A percentile compares a stretch with the other conserved stretches of the same genome.
Conservation (phyloP, 2,797 vertebrate species). For the Silurus aristotelis region DNA sequence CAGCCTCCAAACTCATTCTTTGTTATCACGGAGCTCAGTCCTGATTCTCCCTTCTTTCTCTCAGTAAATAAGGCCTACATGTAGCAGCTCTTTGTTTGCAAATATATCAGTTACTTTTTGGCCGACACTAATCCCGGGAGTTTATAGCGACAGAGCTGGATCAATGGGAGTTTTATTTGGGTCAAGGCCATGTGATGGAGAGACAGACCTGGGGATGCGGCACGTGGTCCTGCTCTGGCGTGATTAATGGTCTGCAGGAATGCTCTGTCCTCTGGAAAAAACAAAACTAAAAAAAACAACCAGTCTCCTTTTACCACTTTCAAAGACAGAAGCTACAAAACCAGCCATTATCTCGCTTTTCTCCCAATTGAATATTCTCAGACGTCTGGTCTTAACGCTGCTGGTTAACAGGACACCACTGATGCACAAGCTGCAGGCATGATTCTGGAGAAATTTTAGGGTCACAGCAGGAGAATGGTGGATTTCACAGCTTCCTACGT, state of each 20-base stretch:
- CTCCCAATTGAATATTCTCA: conserved; percentile 5
- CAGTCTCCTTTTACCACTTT: conserved; percentile 51
- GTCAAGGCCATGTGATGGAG: conserved; percentile 64
- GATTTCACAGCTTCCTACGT: background rate
- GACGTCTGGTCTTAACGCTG: background rate
- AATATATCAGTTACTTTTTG: conserved; percentile 58
- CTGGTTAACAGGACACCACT: background rate
- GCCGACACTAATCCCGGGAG: conserved; percentile 58
- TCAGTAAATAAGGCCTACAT: conserved; percentile 37
- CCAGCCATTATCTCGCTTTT: background rate
- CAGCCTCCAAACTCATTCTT: background rate
- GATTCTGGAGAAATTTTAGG: background rate
- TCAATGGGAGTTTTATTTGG: conserved; percentile 71
- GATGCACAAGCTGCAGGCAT: background rate
- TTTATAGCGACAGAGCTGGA: conserved; percentile 58
- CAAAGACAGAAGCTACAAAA: conserved; percentile 36
- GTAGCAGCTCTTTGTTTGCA: conserved; percentile 57
- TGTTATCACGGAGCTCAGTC: background rate
- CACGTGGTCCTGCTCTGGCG: conserved; percentile 55
- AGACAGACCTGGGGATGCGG: conserved; percentile 57
- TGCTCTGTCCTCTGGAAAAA: conserved; percentile 20
- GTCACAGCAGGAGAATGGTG: conserved; percentile 7
- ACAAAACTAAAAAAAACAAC: conserved; percentile 29
- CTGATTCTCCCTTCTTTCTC: conserved; percentile 27
- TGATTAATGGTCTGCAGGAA: conserved; percentile 66